Base-by-base conservation (phyloP, 2,888 invertebrate genomes). In the Drosophila dives region DNA sequence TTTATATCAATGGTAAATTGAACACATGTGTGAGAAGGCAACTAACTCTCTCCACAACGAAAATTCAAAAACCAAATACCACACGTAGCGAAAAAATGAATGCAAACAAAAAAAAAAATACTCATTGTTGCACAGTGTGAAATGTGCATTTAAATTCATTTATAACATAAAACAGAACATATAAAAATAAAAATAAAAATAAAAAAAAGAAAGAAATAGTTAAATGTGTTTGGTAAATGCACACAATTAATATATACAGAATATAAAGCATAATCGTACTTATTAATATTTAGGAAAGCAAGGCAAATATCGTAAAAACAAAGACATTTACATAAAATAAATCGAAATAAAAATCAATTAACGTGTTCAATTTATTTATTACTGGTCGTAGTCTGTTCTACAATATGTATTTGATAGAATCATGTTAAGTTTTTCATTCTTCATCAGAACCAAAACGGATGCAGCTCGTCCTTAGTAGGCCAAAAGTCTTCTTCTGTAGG, bases 181-280 rank as follows among this genome's bases (percentile, higher is more conserved):
- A 33, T 32, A 32, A 45, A 7, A 20, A 20, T 4, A 23, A 2
- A 29, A 36, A 32, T 5, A 32, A 10, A 62, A 3, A 36, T 29
- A 23, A 36, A 49, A 49, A n/a, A 38, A 45, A 64, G 26, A 54
- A 38, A 26, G 26, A 68, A 32, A 49, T 38, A 53, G 40, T 65
- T 59, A 60, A 63, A 63, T 45, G 56, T 51, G 65, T 72, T 65
- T 55, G 32, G 23, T 33, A 34, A 33, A 38, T 20, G 51, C 40
- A 59, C 38, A 61, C 38, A 61, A 74, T 59, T 62, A 36, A 77
- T 67, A 59, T 65, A 65, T 66, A 77, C 72, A 66, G 42, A 73
- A 78, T 73, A 80, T 66, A 61, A 81, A 64, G 64, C 77, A 78
- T 81, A 78, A 78, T 81, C 78, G 77, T 77, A 80, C 49, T 75